Conservation (phyloP, 2,888 invertebrate species). For the Saturnia japonica region DNA sequence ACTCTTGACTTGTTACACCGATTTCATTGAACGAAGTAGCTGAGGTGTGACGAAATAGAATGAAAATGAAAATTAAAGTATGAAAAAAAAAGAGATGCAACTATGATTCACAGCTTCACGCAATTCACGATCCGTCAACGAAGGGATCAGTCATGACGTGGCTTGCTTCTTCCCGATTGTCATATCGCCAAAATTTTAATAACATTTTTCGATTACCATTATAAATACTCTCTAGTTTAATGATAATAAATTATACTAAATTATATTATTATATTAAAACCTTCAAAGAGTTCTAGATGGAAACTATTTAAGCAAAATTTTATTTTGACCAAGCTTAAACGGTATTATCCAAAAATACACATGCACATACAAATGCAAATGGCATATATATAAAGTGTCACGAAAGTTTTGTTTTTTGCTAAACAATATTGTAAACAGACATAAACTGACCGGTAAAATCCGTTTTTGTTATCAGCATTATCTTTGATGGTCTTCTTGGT, state of each 20-base stretch:
- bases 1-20: background rate
- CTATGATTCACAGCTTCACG: too few relatives aligned
- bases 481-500: conserved; percentile 93
- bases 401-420: background rate
- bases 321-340: background rate
- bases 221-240: too few relatives aligned
- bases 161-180: background rate
- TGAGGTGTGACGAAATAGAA: background rate
- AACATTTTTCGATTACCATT: too few relatives aligned
- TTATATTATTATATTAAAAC: too few relatives aligned
- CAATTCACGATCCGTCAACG: too few relatives aligned
- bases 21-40: background rate
- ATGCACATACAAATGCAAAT: too few relatives aligned
- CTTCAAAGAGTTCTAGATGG: background rate
- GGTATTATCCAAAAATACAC: background rate
- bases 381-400: background rate
- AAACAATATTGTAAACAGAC: background rate
- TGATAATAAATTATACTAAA: too few relatives aligned
- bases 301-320: background rate
- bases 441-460: conserved; percentile 79
- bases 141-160: background rate
- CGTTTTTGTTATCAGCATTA: conserved; percentile 86
- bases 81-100: background rate
- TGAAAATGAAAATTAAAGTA: background rate
- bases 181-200: background rate